Evolutionary conservation across 2,888 invertebrate species (phyloP), one percentile per base, ranked within the genome.

Genomic region (Linyphia triangularis): DNA sequence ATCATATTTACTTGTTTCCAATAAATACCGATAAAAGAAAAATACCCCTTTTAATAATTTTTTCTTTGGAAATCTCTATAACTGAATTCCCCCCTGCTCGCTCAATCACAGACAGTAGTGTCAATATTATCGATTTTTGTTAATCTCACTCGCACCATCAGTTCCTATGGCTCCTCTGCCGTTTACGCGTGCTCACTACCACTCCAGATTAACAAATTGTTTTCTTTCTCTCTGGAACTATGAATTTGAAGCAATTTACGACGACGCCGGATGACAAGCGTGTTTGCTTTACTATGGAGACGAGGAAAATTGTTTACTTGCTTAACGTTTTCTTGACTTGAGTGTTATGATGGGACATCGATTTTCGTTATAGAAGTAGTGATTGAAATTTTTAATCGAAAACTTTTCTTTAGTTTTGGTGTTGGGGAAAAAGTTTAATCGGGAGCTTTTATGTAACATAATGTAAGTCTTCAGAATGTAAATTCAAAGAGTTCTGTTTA

Each of bases 51-150:
- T n/a, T 43, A 24, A 70, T 40, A 43, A 65, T 65, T 70, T 70
- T 70, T 40, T 70, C 43, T 24, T 43, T 70, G 5, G 22, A 43
- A 67, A 24, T 16, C 24, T 70, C 19, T 70, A 26, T 16, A 40
- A 16, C 43, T n/a, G 10, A 43, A 70, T 6, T 65, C 19, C 24
- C 22, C 24, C 43, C n/a, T 0, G 3, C 5, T 7, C 26, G 24
- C 19, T 57, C 30, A 57, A 57, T 57, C 57, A 57, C 19, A 57
- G 73, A 57, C 57, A 73, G 28, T 63, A 24, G 24, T 28, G 40
- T 63, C 61, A 40, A 77, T 61, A 63, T 22, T 77, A 77, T 77
- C 7, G 77, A 77, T 77, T 63, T 40, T 63, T 77, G 26, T 77
- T 77, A 77, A 77, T 77, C 61, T 61, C 26, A 16, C 19, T 37